Base-by-base conservation (phyloP, 2,797 vertebrate species). In the Discoglossus pictus region DNA sequence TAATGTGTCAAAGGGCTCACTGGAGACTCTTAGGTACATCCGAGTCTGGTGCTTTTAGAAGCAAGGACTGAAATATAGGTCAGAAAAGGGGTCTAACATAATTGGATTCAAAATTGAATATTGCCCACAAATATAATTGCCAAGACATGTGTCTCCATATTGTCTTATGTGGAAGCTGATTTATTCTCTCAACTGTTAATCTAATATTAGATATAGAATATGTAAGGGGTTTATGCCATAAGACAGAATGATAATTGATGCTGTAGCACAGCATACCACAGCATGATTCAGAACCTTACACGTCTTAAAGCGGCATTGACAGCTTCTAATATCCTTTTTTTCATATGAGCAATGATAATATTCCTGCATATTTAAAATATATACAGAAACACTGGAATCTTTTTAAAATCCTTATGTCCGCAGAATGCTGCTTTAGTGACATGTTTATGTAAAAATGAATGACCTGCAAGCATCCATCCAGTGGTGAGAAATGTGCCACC, bases 11-110 rank as follows among this genome's bases (percentile, higher is more conserved):
- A 64, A 64, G 53, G 61, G 15, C 61, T 71, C 38, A 15, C 68
- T 64, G 25, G 61, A 71, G 61, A 59, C 68, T 71, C 62, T 71
- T 63, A 56, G 53, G 68, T 50, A 71, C 60, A 64, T 71, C 68
- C 18, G n/a, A 64, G 43, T 42, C 44, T 64, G 44, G 43, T 56
- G 52, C 25, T 48, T 71, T 71, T 58, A 64, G 54, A 51, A 71
- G 52, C 68, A 64, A 12, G 24, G 38, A 64, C 56, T 58, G 61
- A 64, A 71, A 64, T 71, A 71, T 71, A 64, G 68, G 68, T 71
- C 60, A 71, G 60, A 17, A 25, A 51, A 51, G 52, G 60, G 53
- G 68, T 71, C 68, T 64, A 7, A 23, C 15, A 71, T 71, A 71
- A 71, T 71, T 71, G 52, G 44, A 58, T 50, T 71, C 18, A 64